Conservation (phyloP, 2,888 invertebrate species). For the Vanessa cardui region DNA sequence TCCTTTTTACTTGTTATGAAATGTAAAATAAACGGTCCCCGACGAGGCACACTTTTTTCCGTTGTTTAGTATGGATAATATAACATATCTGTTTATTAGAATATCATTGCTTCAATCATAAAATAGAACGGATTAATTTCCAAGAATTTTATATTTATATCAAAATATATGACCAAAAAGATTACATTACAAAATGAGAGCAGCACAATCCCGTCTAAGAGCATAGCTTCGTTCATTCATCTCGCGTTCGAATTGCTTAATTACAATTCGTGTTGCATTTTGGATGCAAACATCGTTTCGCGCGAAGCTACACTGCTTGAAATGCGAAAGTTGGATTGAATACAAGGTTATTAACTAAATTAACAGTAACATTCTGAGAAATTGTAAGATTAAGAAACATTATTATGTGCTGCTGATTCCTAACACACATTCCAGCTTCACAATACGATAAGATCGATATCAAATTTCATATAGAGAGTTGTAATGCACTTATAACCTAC, state of each 20-base stretch:
- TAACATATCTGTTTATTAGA: too few species aligned
- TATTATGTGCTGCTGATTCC: neutral
- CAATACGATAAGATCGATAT: neutral
- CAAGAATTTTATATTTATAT: too few species aligned
- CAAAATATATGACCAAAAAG: conserved; percentile 8
- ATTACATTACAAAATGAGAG: conserved; percentile 22
- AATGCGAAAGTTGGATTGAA: conserved; percentile 37
- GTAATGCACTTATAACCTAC: too few species aligned
- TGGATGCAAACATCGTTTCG: conserved; percentile 53
- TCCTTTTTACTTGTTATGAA: too few species aligned
- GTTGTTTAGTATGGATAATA: too few species aligned
- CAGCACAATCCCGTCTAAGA: conserved; percentile 20
- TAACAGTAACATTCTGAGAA: conserved; percentile 11
- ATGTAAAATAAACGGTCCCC: too few species aligned
- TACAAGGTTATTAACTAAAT: conserved; percentile 32
- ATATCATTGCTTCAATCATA: too few species aligned
- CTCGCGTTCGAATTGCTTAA: conserved; percentile 58
- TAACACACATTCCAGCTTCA: too few species aligned
- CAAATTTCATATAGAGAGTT: too few species aligned
- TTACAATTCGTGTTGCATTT: conserved; percentile 59
- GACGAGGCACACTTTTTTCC: too few species aligned
- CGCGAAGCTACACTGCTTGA: conserved; percentile 35
- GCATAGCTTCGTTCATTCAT: conserved; percentile 36
- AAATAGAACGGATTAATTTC: too few species aligned
- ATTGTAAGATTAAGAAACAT: conserved; percentile 5